A percentile compares a stretch with the other conserved stretches of the same genome.
Conservation (phyloP, 2,888 invertebrate species). For the Thecophora atra region DNA sequence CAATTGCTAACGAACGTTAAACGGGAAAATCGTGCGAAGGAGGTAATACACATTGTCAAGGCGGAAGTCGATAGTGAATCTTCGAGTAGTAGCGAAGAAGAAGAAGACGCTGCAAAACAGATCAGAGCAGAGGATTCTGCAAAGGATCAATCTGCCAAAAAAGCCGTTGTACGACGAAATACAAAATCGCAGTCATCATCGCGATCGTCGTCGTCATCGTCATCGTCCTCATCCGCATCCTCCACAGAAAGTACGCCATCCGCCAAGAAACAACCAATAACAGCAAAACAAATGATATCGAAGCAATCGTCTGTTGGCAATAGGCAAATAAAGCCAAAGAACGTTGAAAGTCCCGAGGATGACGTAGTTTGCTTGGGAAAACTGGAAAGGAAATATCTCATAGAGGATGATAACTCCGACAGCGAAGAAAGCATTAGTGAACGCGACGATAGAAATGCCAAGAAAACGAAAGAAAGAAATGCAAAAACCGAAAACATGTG, state of each 20-base stretch:
- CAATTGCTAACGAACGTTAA: background rate
- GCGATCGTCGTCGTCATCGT: background rate
- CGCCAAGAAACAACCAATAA: conserved; percentile 32
- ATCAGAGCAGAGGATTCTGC: too few species aligned
- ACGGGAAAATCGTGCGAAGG: background rate
- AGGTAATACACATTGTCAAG: background rate
- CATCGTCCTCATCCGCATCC: conserved; percentile 30
- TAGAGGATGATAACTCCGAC: conserved; percentile 53
- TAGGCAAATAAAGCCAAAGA: conserved; percentile 34
- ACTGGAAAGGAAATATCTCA: conserved; percentile 47
- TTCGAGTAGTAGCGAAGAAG: too few species aligned
- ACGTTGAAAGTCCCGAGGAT: conserved; percentile 48
- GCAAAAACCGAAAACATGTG: conserved; percentile 45
- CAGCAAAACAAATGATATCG: background rate
- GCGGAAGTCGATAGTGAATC: background rate
- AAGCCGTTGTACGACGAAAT: background rate
- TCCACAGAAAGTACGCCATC: conserved; percentile 36
- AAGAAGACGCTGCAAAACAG: too few species aligned
- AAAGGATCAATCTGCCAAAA: background rate
- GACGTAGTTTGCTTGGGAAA: conserved; percentile 62
- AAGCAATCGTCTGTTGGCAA: background rate
- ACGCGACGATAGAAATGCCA: conserved; percentile 35
- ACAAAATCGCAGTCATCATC: background rate
- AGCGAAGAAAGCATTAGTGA: conserved; percentile 28
- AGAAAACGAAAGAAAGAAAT: background rate